Evolutionary conservation across 2,113 vertebrate species (phyloP), one percentile per base, ranked within the genome.

Genomic region (Onychostoma macrolepis): DNA sequence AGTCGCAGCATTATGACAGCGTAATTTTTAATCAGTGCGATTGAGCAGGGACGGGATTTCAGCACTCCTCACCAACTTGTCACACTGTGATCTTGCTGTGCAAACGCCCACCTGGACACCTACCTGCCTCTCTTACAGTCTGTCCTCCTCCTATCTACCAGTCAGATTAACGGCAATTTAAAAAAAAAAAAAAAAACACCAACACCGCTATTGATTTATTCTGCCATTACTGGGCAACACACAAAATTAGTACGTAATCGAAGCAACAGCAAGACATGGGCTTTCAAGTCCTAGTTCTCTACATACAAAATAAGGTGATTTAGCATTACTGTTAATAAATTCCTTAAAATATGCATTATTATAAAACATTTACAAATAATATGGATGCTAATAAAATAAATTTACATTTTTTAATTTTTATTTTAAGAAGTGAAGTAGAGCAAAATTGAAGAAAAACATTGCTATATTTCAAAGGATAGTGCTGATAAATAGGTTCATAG

Each of bases 21-120:
- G 76, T 90, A 87, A 87, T 91, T 89, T 94, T 90, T 88, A 90
- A 92, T 92, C 89, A 89, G 83, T 53, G 81, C 89, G 89, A 87
- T 90, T 90, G 84, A 50, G 85, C 84, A 82, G 86, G 61, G 82
- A 84, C 19, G 33, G 67, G 79, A 77, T 87, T 80, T 84, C 84
- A 87, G 69, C 80, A 87, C 80, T 75, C 82, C 80, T 61, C 9
- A 89, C 56, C 65, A 65, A 69, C 71, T 41, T 38, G 48, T 87
- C 92, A 88, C 65, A 83, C 61, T 92, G 83, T 93, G 91, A 94
- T 93, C 88, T 90, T 7, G 41, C 50, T 75, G 67, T 67, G 63
- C n/a, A 84, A 90, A 89, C 50, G 19, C 33, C 77, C 74, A 87
- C 71, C 82, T 84, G 79, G 67, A 85, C 87, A 81, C 38, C 56